Percentiles rank a stretch among this genome's conserved stretches.
These are phyloP conservation scores for Chloroceryle inda DNA, from an alignment of 2,797 vertebrate genomes.

Conservation along the genomic window DNA sequence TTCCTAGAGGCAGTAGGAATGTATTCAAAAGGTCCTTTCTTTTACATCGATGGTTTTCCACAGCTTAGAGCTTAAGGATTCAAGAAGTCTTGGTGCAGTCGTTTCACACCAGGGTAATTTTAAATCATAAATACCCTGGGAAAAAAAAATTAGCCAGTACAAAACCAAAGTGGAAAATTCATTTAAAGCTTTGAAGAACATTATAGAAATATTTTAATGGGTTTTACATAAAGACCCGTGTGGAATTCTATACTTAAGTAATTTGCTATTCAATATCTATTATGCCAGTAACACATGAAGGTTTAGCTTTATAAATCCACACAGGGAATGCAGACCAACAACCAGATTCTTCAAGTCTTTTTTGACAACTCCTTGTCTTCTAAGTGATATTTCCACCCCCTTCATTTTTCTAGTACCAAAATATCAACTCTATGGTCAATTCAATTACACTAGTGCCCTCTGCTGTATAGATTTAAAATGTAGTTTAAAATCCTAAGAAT, in stretches of 20 bases:
- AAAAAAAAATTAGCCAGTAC: background rate
- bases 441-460: constrained; percentile 57
- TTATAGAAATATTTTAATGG: constrained; percentile 30
- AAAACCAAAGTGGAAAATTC: background rate
- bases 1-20: background rate
- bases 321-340: background rate
- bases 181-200: background rate
- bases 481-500: background rate
- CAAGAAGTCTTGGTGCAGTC: background rate
- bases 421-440: background rate
- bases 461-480: constrained; percentile 43
- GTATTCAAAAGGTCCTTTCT: background rate
- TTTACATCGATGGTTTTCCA: background rate
- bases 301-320: constrained; percentile 4
- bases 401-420: background rate
- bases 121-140: background rate
- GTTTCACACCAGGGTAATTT: background rate
- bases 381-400: background rate
- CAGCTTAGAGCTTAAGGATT: background rate
- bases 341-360: background rate
- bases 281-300: background rate
- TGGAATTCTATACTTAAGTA: background rate
- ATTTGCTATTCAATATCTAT: constrained; percentile 1
- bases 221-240: constrained; percentile 14
- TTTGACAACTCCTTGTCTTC: background rate